Conservation (phyloP, 2,888 invertebrate genomes). For the Auanema freiburgensis region DNA sequence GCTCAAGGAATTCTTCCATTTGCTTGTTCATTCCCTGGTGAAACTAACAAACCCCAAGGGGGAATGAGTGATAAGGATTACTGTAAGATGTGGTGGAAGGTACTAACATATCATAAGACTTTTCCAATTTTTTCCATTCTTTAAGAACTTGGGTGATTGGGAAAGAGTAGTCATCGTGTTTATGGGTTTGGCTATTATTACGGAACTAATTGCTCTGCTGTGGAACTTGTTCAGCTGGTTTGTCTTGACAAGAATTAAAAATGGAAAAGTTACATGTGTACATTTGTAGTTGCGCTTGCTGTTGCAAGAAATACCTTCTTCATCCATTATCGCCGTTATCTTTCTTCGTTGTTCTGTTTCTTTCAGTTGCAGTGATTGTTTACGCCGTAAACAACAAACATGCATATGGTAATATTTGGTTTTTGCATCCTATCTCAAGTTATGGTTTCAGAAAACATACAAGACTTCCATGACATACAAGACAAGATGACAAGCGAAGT, state of each 20-base stretch:
- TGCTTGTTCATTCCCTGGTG: conserved; percentile 11
- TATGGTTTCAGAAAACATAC: conserved; percentile 1
- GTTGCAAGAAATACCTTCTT: conserved; percentile 47
- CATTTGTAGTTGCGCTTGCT: conserved; percentile 29
- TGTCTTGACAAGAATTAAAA: conserved; percentile 5
- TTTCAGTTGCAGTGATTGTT: conserved; percentile 38
- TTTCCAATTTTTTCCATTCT: not conserved
- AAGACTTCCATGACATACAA: conserved; percentile 2
- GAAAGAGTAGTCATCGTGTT: conserved; percentile 32
- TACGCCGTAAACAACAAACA: conserved; percentile 33
- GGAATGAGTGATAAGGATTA: conserved; percentile 5
- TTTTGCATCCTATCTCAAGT: not conserved
- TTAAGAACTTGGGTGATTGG: conserved; percentile 35
- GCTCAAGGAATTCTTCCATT: conserved; percentile 20
- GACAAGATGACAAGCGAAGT: conserved; percentile 7
- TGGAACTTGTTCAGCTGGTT: conserved; percentile 39
- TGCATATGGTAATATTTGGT: not conserved
- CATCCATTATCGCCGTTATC: conserved; percentile 46
- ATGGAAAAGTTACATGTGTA: not conserved
- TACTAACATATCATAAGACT: conserved; percentile 9
- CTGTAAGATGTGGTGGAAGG: conserved; percentile 23
- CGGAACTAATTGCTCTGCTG: conserved; percentile 27
- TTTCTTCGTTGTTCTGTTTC: conserved; percentile 26
- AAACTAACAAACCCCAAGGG: not conserved
- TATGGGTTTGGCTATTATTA: conserved; percentile 36